Percentiles rank a stretch among this genome's conserved stretches.
phyloP scores from a whole-genome alignment of 2,113 vertebrate genomes.

The Cochlearius cochlearius region DNA sequence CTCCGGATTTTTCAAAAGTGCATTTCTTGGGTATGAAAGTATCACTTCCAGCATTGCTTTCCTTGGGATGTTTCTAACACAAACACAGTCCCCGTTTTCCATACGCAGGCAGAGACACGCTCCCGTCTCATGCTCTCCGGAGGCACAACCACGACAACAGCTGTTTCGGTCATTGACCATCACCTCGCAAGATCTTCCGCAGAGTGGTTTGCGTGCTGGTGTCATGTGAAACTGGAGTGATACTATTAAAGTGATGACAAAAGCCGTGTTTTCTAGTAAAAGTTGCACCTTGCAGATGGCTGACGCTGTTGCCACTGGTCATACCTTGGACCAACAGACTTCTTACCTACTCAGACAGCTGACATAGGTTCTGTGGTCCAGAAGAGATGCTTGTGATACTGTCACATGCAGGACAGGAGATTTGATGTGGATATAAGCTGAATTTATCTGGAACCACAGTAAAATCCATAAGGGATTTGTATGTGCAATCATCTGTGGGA shows the following conservation, averaged over 20 bases:
- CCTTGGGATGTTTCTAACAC: not conserved
- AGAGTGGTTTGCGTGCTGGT: not conserved
- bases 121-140: not conserved
- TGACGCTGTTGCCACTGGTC: not conserved
- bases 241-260: not conserved
- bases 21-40: not conserved
- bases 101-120: not conserved
- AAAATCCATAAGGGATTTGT: not conserved
- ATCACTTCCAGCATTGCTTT: not conserved
- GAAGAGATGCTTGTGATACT: not conserved
- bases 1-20: not conserved
- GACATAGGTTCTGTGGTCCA: not conserved
- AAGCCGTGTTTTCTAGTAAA: not conserved
- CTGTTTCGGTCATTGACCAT: not conserved
- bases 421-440: not conserved
- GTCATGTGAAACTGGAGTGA: not conserved
- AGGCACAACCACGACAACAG: not conserved
- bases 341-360: not conserved
- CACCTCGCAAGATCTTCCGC: not conserved
- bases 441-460: not conserved
- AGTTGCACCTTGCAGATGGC: not conserved
- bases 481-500: not conserved
- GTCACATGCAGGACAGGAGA: not conserved
- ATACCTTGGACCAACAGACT: not conserved
- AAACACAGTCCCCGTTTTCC: rapidly evolving